Base-by-base conservation (phyloP, 2,113 vertebrate species). In the Strix uralensis region DNA sequence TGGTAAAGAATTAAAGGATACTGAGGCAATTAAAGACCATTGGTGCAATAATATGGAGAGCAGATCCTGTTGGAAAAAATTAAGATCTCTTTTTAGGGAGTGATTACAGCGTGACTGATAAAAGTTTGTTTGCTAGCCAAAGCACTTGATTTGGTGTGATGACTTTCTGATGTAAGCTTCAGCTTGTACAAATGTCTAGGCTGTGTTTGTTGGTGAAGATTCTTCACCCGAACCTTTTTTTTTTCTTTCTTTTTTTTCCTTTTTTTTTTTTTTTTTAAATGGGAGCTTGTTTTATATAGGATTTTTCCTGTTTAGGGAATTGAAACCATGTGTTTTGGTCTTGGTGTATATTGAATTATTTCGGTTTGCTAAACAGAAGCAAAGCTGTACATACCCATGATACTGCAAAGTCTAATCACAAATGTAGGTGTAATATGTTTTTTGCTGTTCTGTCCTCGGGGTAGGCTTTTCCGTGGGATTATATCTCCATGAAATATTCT, bases 1-100 rank as follows among this genome's bases (percentile, higher is more conserved):
- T 86, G 30, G 47, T 83, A 79, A 86, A 77, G 73, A 89, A 92
- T 91, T 88, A 86, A 74, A 92, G 82, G 72, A 84, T 38, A 67
- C 5, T 29, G n/a, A 74, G 84, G 52, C 75, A 86, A 74, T 82
- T 91, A 91, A 94, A 88, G 57, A 84, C 15, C 34, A 29, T 17
- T 74, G 47, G 25, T 93, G 62, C 49, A 69, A 71, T 44, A 81
- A 86, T n/a, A 79, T 29, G 34, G 38, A 86, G 52, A 84, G 25
- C 15, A 95, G 87, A 81, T 81, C 47, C 36, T 84, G 30, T 27
- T 83, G 66, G 67, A 92, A 91, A 90, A 92, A 86, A 83, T 29
- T n/a, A 83, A 51, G 32, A 30, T 49, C 10, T 72, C 72, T 52
- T 65, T 90, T 78, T 90, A 81, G 67, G 86, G 16, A 67, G 21